Evolutionary conservation across 2,113 vertebrate species (phyloP), one percentile per base, ranked within the genome.

Genomic region (Vimba vimba): DNA sequence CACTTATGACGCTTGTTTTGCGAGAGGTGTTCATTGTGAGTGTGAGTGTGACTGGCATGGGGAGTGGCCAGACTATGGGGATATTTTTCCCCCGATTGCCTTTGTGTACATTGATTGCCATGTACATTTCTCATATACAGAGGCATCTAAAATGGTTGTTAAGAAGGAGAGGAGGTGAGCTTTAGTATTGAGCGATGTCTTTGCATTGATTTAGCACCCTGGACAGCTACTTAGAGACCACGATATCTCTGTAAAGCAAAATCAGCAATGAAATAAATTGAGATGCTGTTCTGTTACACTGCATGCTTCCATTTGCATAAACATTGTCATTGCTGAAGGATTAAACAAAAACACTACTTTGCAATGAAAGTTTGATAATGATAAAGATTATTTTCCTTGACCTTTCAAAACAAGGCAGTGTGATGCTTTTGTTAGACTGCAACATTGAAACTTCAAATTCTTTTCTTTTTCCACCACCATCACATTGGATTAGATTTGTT

Each of bases 201-300:
- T 33, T n/a, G 30, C 10, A 68, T 33, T 27, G 71, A 43, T 94
- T 94, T 91, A 92, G 91, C 87, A 94, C 93, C 91, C 88, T 0
- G 86, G 93, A 93, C 88, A 94, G 91, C 88, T 68, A 19, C 60
- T 83, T 88, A 84, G 59, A 74, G 55, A 50, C 57, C 78, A 55
- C n/a, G 1, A 6, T 36, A 25, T 77, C 52, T 82, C 68, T 50
- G 23, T 33, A 43, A 79, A 60, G 69, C 74, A 68, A 77, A 57
- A 60, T 73, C 45, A 75, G 59, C 77, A 45, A 62, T 62, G 23
- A 77, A 87, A 82, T 82, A 43, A 68, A 84, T 36, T 88, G 19
- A 73, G 30, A 83, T 36, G 25, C 19, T 25, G 45, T 13, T 69
- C 69, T 69, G 59, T 68, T 36, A 33, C 27, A 36, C 45, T 21